Conservation (phyloP, 1,140 invertebrate genomes). For the Carposina sasakii region DNA sequence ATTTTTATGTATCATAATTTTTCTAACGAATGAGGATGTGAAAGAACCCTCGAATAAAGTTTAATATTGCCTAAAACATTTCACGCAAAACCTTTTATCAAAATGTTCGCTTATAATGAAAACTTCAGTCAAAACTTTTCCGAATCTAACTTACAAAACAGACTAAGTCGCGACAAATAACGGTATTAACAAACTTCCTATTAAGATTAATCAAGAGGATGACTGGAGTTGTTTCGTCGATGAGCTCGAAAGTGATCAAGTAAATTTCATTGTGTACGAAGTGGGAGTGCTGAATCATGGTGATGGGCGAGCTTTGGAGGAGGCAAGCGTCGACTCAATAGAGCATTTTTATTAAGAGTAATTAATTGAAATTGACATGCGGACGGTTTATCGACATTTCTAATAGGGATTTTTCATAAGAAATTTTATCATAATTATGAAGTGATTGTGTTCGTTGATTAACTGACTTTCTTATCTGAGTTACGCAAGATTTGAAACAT, state of each 20-base stretch:
- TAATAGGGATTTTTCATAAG: no score
- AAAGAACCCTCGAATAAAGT: not conserved
- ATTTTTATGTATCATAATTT: not conserved
- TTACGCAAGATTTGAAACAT: no score
- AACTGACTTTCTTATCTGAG: no score
- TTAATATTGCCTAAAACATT: not conserved
- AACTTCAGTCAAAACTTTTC: constrained; percentile 13
- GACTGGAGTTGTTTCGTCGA: constrained; percentile 29
- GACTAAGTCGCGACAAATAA: constrained; percentile 26
- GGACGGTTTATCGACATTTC: no score
- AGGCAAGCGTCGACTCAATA: no score
- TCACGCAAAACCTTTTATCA: not conserved
- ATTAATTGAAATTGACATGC: no score
- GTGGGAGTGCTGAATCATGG: no score
- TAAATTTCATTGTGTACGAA: constrained; percentile 4
- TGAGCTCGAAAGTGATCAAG: constrained; percentile 28
- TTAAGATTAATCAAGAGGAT: constrained; percentile 32
- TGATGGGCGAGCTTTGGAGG: no score
- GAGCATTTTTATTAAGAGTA: no score
- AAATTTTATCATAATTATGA: no score
- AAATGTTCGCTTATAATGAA: not conserved
- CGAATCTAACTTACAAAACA: not conserved
- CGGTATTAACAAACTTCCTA: constrained; percentile 26
- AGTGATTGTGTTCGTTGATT: no score
- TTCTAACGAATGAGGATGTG: not conserved